Percentiles rank a stretch among this genome's conserved stretches.
These are phyloP conservation scores for Cygnus buccinator DNA, from an alignment of 2,113 vertebrate genomes.

Conservation along the genomic window DNA sequence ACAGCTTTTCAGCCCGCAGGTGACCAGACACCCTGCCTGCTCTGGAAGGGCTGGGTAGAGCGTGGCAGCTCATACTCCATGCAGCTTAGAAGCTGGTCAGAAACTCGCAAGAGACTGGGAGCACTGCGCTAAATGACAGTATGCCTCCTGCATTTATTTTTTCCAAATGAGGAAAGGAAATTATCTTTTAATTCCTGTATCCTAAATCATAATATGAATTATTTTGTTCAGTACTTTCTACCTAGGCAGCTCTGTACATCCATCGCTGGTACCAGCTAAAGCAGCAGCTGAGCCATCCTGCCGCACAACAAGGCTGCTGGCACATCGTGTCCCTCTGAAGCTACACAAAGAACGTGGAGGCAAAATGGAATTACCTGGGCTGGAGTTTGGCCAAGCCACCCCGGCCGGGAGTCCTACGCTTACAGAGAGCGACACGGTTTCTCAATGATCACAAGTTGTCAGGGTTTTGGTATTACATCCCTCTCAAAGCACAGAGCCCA, in stretches of 20 bases:
- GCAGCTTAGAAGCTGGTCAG: not conserved
- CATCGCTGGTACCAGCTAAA: rapidly evolving
- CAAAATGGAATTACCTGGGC: not conserved
- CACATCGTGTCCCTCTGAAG: not conserved
- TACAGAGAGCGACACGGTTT: not conserved
- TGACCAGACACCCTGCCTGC: not conserved
- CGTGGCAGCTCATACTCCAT: not conserved
- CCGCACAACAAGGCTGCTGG: not conserved
- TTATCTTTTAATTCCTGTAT: not conserved
- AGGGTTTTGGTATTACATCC: not conserved
- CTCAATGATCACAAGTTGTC: rapidly evolving
- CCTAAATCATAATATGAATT: not conserved
- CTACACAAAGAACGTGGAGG: not conserved
- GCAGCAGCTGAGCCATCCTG: not conserved
- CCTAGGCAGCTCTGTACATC: not conserved
- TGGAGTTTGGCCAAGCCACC: not conserved
- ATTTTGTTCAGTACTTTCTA: not conserved
- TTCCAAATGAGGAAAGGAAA: not conserved
- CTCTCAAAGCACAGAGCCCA: not conserved
- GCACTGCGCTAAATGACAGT: not conserved
- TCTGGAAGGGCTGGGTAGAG: not conserved
- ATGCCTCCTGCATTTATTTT: not conserved
- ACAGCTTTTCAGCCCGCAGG: not conserved
- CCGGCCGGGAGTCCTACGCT: rapidly evolving
- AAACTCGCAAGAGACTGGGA: not conserved